Evolutionary conservation across 2,888 invertebrate genomes (phyloP), one percentile per base, ranked within the genome.

Genomic region (Lycophotia porphyrea): DNA sequence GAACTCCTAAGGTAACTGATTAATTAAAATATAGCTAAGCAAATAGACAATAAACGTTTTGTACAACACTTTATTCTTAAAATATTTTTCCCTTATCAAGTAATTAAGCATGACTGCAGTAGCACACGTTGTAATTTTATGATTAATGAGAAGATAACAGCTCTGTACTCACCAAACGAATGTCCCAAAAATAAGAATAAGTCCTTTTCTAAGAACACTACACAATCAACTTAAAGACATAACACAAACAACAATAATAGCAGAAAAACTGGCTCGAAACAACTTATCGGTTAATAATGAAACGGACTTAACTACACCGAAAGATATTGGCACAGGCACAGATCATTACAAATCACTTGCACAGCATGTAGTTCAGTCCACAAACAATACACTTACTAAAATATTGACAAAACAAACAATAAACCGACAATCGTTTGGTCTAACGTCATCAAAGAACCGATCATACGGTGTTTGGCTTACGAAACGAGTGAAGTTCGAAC

Each of bases 331-430:
- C 67, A 85, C 78, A 31, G 49, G 66, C 80, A 88, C 81, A 84
- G 72, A 87, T 85, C 84, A 88, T 78, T 81, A 86, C 71, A 86
- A 82, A 88, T 71, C 89, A 91, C 91, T 81, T 76, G 86, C 63
- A 80, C 85, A 85, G 77, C 72, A 73, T 84, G 83, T 79, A 88
- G 74, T 82, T 88, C 85, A 84, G 79, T 86, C 85, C 86, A 90
- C 89, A 89, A 89, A 91, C 90, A 89, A 88, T 87, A 87, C 27
- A 61, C 82, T 88, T 84, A 88, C 83, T 84, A 87, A 88, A 87
- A 85, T 95, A 95, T 95, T 94, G 94, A 95, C 94, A 94, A 93
- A 95, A 95, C 95, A 94, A 93, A 92, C 89, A 90, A 87, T 88
- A 90, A 90, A 91, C 92, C 87, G 90, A 91, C 91, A 90, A 93